A percentile compares a stretch with the other conserved stretches of the same genome.
phyloP scores from a whole-genome alignment of 2,888 invertebrate genomes.

The Eueremaeus valkanovi region DNA sequence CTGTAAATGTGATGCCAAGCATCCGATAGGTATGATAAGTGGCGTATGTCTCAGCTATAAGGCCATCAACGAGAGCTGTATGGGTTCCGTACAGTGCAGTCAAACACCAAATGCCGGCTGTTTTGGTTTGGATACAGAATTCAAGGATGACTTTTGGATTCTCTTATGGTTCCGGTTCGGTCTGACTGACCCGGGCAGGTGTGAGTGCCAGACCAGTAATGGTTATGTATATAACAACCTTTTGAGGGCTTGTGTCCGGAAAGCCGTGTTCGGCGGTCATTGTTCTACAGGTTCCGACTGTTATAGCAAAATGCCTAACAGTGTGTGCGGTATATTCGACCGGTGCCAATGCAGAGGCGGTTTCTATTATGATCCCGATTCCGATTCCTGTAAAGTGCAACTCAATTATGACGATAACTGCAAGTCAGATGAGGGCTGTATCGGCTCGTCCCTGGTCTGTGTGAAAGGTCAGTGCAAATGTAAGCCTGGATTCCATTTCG shows the following conservation, averaged over 20 bases:
- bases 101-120: constrained; percentile 23
- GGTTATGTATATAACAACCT: constrained; percentile 3
- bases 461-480: constrained; percentile 10
- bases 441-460: not conserved
- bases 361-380: not conserved
- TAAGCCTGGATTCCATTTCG: constrained; percentile 16
- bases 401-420: constrained; percentile 23
- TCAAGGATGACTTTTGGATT: constrained; percentile 24
- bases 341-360: not conserved
- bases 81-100: constrained; percentile 22
- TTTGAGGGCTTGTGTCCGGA: not conserved
- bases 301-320: constrained; percentile 6
- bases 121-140: constrained; percentile 29
- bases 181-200: constrained; percentile 3
- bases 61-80: not conserved
- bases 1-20: constrained; percentile 6
- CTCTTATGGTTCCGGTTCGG: constrained; percentile 12
- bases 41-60: not conserved
- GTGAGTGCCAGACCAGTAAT: not conserved
- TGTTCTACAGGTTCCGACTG: not conserved
- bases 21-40: not conserved
- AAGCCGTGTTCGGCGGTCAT: not conserved
- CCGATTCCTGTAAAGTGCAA: not conserved
- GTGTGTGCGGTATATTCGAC: not conserved
- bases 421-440: not conserved